These are phyloP conservation scores for Sisor rabdophorus DNA, from an alignment of 2,113 vertebrate genomes.

Conservation along the genomic window DNA sequence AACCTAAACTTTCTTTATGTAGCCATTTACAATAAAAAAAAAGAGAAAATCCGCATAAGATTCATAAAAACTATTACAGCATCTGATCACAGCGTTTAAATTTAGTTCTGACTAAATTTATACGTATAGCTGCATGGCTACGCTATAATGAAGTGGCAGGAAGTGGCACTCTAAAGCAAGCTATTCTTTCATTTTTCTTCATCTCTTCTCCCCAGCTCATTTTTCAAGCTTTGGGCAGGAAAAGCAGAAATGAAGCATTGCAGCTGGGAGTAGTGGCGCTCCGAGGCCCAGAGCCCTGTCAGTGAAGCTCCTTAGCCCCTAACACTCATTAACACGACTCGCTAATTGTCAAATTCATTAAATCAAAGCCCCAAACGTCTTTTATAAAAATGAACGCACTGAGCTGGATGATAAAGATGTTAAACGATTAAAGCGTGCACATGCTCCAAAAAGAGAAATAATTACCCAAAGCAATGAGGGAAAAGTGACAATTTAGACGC, in stretches of 20 bases:
- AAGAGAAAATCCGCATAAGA: conserved; percentile 29
- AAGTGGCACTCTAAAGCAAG: conserved; percentile 15
- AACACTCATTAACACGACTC: conserved; percentile 76
- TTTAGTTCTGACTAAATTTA: conserved; percentile 8
- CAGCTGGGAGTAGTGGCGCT: conserved; percentile 71
- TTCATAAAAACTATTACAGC: conserved; percentile 8
- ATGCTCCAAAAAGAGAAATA: conserved; percentile 56
- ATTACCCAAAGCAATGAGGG: conserved; percentile 62
- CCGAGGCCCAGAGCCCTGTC: conserved; percentile 72
- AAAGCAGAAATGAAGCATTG: conserved; percentile 78
- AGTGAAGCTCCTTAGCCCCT: conserved; percentile 72
- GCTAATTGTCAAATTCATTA: conserved; percentile 81
- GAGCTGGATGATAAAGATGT: conserved; percentile 73
- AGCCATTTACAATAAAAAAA: neutral
- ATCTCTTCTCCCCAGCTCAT: conserved; percentile 50
- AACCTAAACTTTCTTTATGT: too few species aligned
- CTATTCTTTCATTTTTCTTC: conserved; percentile 38
- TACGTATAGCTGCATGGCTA: neutral
- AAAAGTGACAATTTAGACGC: conserved; percentile 26
- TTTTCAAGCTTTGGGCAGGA: conserved; percentile 68
- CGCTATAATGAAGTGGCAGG: conserved; percentile 10
- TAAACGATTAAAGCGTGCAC: conserved; percentile 67
- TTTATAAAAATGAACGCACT: conserved; percentile 70
- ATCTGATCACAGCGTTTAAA: conserved; percentile 21
- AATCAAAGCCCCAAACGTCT: conserved; percentile 67